Evolutionary conservation across 2,113 vertebrate species (phyloP).

Genomic region (Lagenorhynchus albirostris): DNA sequence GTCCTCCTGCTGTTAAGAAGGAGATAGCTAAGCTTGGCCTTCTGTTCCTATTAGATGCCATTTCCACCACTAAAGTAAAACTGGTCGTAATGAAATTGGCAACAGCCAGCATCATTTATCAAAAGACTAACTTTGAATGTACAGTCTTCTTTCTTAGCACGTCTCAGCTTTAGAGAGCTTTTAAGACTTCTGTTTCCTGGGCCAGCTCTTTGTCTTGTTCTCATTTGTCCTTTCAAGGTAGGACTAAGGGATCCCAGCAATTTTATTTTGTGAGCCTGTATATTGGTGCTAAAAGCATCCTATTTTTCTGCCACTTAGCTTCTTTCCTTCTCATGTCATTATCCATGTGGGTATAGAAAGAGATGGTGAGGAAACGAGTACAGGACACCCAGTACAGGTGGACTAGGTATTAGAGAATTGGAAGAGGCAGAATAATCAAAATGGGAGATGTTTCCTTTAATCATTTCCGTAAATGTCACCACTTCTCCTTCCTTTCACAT

Average conservation of each 20-base stretch:
- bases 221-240: background rate
- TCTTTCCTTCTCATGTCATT: slow-evolving; percentile 26
- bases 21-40: background rate
- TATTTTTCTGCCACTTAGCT: slow-evolving; percentile 15
- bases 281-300: slow-evolving; percentile 31
- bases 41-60: background rate
- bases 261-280: background rate
- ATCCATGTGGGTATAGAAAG: background rate
- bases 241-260: slow-evolving; percentile 3
- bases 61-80: slow-evolving; percentile 3
- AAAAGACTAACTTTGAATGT: background rate
- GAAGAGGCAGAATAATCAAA: background rate
- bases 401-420: background rate
- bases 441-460: background rate
- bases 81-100: slow-evolving; percentile 37
- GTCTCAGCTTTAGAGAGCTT: background rate
- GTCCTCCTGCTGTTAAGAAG: background rate
- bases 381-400: background rate
- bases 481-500: background rate
- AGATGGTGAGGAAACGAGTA: background rate
- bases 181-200: background rate
- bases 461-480: background rate
- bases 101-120: background rate
- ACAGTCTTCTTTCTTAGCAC: background rate
- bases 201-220: slow-evolving; percentile 13